phyloP scores from a whole-genome alignment of 2,113 vertebrate species.

The Apteryx mantelli region DNA sequence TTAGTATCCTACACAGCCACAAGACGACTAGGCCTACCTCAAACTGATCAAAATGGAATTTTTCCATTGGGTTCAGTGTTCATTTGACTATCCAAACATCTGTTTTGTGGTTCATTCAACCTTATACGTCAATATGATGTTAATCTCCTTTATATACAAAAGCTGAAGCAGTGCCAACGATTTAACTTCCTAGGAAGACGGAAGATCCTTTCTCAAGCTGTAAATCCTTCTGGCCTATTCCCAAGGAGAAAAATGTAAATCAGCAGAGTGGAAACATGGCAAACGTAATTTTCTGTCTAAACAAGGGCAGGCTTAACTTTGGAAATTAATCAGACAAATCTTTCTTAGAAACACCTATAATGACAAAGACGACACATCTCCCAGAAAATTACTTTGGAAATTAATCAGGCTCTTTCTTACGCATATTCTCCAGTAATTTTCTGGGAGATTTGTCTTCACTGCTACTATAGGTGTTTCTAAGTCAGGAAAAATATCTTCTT shows the following conservation, averaged over 20 bases:
- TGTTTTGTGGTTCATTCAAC: constrained; percentile 35
- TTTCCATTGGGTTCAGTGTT: constrained; percentile 50
- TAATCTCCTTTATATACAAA: constrained; percentile 67
- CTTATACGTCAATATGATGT: constrained; percentile 35
- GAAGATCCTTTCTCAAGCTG: constrained; percentile 58
- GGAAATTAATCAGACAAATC: constrained; percentile 20
- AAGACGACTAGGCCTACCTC: constrained; percentile 10
- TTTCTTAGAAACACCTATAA: constrained; percentile 34
- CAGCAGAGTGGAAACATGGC: constrained; percentile 40
- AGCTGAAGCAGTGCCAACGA: constrained; percentile 24
- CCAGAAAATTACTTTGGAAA: constrained; percentile 26
- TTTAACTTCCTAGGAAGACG: constrained; percentile 55
- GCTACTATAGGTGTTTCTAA: constrained; percentile 16
- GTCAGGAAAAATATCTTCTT: constrained; percentile 4
- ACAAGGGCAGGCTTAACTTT: not conserved
- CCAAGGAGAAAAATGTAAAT: constrained; percentile 55
- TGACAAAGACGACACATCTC: constrained; percentile 14
- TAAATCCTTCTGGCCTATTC: constrained; percentile 45
- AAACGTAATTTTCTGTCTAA: constrained; percentile 52
- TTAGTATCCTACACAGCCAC: constrained; percentile 30
- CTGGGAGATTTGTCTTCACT: not conserved
- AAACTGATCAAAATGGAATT: constrained; percentile 66
- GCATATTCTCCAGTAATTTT: constrained; percentile 31
- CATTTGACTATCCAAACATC: constrained; percentile 53
- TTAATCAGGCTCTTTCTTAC: constrained; percentile 22